Base-by-base conservation (phyloP, 2,888 invertebrate species). In the Euplexia lucipara region DNA sequence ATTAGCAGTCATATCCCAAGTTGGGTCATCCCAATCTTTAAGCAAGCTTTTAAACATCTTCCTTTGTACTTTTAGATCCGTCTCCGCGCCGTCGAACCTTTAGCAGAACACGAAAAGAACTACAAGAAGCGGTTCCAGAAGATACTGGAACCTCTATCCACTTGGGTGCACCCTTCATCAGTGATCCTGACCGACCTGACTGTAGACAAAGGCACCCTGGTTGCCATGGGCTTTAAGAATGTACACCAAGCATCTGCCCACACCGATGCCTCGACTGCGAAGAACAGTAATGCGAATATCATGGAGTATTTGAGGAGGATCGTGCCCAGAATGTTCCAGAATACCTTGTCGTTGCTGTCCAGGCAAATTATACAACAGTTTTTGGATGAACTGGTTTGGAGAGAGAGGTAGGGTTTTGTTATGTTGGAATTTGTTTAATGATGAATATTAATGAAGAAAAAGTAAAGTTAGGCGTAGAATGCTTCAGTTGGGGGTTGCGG, bases 241-340 rank as follows among this genome's bases (percentile, higher is more conserved):
- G 97, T 98, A 0, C 95, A 96, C 5, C 98, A 98, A 93, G 96
- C 95, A 0, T 94, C 95, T 0, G 90, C 95, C 0, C 95, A 95
- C 61, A 84, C 89, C 0, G 95, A 94, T 10, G 91, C 94, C 6
- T 92, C 94, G 59, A 88, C 95, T 0, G 86, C 94, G 1, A 95
- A 96, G 76, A 96, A 96, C 74, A 96, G 96, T 54, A 97, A 98
- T 82, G 96, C 96, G 0, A 97, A 97, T 59, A 97, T 98, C 8
- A 98, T 98, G 98, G 98, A 98, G 84, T 98, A 98, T 86, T 91
- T 98, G 73, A 95, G 98, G 34, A 96, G 97, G 72, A 97, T 98
- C 58, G 98, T 98, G 3, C 98, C 98, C 0, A 96, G 98, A 83
- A 98, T 98, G 98, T 98, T 98, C 92, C 97, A 98, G 94, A 98